A percentile compares a stretch with the other conserved stretches of the same genome.
phyloP scores from a whole-genome alignment of 2,888 invertebrate genomes.

The Chymomyza amoena region DNA sequence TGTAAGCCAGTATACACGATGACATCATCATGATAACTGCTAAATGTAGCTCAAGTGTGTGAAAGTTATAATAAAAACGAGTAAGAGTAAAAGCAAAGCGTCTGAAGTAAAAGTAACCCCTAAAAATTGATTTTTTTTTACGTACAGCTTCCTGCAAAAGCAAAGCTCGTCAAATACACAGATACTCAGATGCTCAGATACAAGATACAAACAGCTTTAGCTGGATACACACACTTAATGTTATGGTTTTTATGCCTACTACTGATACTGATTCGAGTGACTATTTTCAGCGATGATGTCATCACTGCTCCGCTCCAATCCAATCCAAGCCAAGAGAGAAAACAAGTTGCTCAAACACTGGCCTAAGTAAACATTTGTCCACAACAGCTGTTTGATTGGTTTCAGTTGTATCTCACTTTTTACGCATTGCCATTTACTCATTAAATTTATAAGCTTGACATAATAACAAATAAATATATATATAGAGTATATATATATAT shows the following conservation, averaged over 20 bases:
- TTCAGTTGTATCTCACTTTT: neutral
- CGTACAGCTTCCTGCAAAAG: neutral
- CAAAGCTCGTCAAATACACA: neutral
- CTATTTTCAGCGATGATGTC: constrained; percentile 6
- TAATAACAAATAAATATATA: neutral
- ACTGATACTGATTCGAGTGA: neutral
- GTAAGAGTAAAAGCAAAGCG: no score
- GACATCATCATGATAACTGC: constrained; percentile 1
- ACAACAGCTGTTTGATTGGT: neutral
- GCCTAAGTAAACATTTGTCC: neutral
- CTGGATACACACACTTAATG: neutral
- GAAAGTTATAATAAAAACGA: neutral
- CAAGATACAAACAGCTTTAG: neutral
- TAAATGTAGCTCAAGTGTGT: constrained; percentile 6
- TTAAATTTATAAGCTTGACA: neutral
- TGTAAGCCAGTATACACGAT: neutral
- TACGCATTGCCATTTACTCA: neutral
- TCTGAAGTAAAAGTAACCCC: neutral
- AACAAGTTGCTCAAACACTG: neutral
- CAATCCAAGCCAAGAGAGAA: neutral
- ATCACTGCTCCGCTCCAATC: neutral
- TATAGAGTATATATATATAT: no score
- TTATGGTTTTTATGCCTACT: neutral
- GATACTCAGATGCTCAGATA: neutral
- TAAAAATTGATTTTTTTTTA: neutral